phyloP scores from a whole-genome alignment of 1,140 invertebrate genomes.

The Nixonia krombeini region DNA sequence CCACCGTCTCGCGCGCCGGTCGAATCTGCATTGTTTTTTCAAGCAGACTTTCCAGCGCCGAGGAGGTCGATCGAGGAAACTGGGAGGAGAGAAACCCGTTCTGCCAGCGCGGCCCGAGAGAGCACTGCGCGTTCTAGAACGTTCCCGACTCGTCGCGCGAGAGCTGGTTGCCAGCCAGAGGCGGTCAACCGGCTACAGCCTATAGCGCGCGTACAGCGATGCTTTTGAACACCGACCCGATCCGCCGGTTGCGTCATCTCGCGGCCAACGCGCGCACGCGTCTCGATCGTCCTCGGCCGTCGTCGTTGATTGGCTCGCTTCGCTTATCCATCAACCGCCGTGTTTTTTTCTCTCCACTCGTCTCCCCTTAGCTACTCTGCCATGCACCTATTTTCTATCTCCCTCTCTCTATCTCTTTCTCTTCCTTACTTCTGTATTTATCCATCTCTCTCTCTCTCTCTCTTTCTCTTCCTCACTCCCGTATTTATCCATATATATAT shows the following conservation, averaged over 20 bases:
- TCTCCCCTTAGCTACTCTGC: too few species aligned
- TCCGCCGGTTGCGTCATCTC: not conserved
- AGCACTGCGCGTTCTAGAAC: slow-evolving; percentile 1
- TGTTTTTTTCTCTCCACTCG: too few species aligned
- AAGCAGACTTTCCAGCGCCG: not conserved
- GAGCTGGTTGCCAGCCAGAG: not conserved
- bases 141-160: not conserved
- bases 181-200: too few species aligned
- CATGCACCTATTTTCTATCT: too few species aligned
- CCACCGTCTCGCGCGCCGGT: not conserved
- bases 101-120: not conserved
- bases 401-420: too few species aligned
- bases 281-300: not conserved
- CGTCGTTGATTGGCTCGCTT: not conserved
- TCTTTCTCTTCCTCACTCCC: too few species aligned
- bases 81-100: not conserved
- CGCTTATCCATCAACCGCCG: too few species aligned
- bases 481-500: too few species aligned
- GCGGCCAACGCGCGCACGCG: not conserved
- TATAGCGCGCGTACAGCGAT: too few species aligned
- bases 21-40: slow-evolving; percentile 1
- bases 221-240: not conserved
- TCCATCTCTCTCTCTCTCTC: too few species aligned
- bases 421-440: too few species aligned
- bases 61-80: slow-evolving; percentile 1